Evolutionary conservation across 2,888 invertebrate genomes (phyloP).

Genomic region (Athripsodes cinereus): DNA sequence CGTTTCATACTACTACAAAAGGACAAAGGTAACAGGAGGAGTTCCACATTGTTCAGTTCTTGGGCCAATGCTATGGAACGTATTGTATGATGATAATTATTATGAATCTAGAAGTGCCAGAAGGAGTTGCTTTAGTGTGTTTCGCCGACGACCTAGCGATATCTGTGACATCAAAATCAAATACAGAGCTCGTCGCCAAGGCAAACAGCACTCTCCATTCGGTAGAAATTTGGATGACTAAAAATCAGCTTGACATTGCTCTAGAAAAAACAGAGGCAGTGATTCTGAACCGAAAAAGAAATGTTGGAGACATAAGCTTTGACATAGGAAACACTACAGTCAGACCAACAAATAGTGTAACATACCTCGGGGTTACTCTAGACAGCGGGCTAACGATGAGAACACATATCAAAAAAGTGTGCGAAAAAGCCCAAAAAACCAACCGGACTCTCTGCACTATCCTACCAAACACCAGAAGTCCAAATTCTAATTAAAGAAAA

Average conservation of each 20-base stretch:
- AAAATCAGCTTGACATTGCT: neutral
- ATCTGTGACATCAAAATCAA: neutral
- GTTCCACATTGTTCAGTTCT: neutral
- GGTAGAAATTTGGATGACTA: neutral
- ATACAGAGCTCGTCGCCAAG: neutral
- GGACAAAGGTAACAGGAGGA: neutral
- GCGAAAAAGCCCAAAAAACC: constrained; percentile 2
- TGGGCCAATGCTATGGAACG: constrained; percentile 1
- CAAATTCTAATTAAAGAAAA: neutral
- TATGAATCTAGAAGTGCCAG: neutral
- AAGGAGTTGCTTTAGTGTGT: neutral
- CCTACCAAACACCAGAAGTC: neutral
- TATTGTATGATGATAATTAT: constrained; percentile 2
- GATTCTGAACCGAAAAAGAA: neutral
- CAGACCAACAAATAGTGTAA: neutral
- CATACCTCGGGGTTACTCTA: neutral
- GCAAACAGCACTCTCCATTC: neutral
- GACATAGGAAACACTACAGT: neutral
- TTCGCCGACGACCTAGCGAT: constrained; percentile 5
- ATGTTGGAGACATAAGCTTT: neutral
- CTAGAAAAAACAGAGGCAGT: neutral
- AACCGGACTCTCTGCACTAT: neutral
- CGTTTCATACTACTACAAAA: too few species aligned
- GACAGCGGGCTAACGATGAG: neutral
- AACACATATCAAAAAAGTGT: neutral